Conservation (phyloP, 2,888 invertebrate genomes). For the Crepidodera aurea region DNA sequence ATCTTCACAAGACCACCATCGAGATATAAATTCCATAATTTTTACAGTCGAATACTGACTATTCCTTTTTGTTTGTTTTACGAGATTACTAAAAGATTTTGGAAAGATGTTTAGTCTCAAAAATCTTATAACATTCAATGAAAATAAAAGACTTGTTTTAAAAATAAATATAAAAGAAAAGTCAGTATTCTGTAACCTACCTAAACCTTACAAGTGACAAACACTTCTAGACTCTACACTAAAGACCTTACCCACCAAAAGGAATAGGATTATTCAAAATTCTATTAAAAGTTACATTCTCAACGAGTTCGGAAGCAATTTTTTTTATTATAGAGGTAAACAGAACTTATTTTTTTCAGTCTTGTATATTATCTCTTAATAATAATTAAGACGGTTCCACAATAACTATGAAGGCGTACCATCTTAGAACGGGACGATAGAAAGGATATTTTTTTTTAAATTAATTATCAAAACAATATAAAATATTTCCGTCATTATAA, state of each 20-base stretch:
- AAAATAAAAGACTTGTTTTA: too few relatives aligned
- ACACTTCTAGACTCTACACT: constrained; percentile 18
- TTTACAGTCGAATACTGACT: constrained; percentile 22
- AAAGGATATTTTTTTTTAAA: too few relatives aligned
- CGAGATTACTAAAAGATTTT: too few relatives aligned
- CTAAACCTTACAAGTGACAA: constrained; percentile 3
- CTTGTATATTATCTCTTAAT: too few relatives aligned
- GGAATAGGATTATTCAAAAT: constrained; percentile 6
- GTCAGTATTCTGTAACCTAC: neutral
- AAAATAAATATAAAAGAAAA: neutral
- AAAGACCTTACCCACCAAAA: neutral
- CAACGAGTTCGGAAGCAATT: too few relatives aligned
- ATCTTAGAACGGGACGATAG: too few relatives aligned
- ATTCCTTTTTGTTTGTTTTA: neutral
- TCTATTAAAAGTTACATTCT: neutral
- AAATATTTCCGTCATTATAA: too few relatives aligned
- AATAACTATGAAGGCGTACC: too few relatives aligned
- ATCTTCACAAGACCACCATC: constrained; percentile 33
- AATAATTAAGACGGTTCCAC: too few relatives aligned
- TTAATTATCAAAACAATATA: too few relatives aligned
- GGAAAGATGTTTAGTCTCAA: neutral
- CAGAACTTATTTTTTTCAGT: too few relatives aligned
- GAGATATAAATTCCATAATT: constrained; percentile 24
- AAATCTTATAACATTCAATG: neutral
- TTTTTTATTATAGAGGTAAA: too few relatives aligned